phyloP scores from a whole-genome alignment of 2,888 invertebrate species.

The Polymixis lichenea region DNA sequence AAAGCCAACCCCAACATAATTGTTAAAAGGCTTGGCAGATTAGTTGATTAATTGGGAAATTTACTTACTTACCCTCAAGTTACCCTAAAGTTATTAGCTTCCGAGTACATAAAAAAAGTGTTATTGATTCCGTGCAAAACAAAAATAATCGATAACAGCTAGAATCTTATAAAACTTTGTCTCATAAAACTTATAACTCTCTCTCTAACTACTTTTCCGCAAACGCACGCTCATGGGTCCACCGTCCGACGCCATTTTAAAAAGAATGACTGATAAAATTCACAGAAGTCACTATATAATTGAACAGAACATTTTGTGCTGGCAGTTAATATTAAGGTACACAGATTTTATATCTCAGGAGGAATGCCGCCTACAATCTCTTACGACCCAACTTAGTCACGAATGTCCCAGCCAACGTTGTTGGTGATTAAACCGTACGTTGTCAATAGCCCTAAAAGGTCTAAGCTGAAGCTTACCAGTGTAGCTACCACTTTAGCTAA shows the following conservation, averaged over 20 bases:
- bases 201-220: too few species aligned
- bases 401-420: not conserved
- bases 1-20: too few species aligned
- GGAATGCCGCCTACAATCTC: not conserved
- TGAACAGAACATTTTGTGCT: too few species aligned
- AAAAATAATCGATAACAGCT: not conserved
- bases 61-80: too few species aligned
- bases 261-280: too few species aligned
- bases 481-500: slow-evolving; percentile 29
- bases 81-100: not conserved
- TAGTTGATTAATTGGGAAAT: too few species aligned
- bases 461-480: slow-evolving; percentile 1
- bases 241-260: too few species aligned
- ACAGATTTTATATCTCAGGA: too few species aligned
- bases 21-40: too few species aligned
- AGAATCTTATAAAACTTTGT: not conserved
- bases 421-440: not conserved
- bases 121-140: not conserved
- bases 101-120: not conserved
- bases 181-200: not conserved
- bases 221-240: too few species aligned
- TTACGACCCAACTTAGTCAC: not conserved
- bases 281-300: too few species aligned
- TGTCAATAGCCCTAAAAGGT: slow-evolving; percentile 35
- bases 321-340: too few species aligned